phyloP scores from a whole-genome alignment of 2,888 invertebrate species.

The Sarcophaga carnaria region DNA sequence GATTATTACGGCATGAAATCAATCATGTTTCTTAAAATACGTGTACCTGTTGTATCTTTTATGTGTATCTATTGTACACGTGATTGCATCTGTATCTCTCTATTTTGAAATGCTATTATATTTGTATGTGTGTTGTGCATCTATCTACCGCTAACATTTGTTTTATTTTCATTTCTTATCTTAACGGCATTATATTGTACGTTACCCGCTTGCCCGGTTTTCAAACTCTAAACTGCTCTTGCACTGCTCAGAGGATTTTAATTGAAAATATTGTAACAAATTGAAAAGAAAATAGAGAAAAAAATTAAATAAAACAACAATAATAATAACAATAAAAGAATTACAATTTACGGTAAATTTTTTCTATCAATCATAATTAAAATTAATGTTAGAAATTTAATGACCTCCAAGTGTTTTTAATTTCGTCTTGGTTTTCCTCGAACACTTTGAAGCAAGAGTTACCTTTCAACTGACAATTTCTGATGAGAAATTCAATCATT shows the following conservation, averaged over 20 bases:
- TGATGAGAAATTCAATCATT: no score
- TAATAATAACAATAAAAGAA: slow-evolving; percentile 3
- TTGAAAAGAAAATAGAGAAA: not conserved
- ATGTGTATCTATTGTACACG: not conserved
- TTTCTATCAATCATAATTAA: slow-evolving; percentile 42
- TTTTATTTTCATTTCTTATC: not conserved
- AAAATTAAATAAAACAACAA: not conserved
- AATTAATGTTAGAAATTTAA: slow-evolving; percentile 10
- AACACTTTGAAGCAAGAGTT: no score
- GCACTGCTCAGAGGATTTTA: slow-evolving; percentile 40
- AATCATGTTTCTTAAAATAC: slow-evolving; percentile 40
- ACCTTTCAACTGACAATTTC: no score
- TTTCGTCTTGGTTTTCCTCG: no score
- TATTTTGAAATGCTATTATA: not conserved
- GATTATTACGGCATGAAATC: slow-evolving; percentile 53
- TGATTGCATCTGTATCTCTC: not conserved
- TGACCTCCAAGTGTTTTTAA: not conserved
- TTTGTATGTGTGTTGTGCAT: not conserved
- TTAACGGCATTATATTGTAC: not conserved
- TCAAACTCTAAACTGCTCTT: not conserved
- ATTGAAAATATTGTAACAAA: slow-evolving; percentile 49
- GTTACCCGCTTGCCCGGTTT: not conserved
- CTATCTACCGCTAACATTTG: not conserved
- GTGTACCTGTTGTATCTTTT: slow-evolving; percentile 27
- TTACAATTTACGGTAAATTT: slow-evolving; percentile 42